Conservation (phyloP, 1,140 invertebrate species). For the Triops longicaudatus region DNA sequence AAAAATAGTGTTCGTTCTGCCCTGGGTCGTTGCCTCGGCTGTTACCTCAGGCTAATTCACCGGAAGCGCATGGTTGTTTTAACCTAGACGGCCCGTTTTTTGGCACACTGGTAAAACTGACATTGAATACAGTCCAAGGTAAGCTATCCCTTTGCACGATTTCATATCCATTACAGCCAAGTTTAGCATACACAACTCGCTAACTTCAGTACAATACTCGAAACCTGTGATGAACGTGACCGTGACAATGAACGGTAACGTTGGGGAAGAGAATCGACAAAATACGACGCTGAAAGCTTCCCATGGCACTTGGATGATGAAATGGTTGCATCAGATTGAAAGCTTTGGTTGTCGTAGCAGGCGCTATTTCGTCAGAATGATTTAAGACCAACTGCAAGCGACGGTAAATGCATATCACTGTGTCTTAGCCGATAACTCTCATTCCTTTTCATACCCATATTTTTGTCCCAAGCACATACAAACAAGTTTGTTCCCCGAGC, state of each 20-base stretch:
- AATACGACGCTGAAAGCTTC: neutral
- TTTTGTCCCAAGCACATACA: neutral
- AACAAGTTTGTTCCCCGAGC: neutral
- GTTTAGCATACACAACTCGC: too few relatives aligned
- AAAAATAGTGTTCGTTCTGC: too few relatives aligned
- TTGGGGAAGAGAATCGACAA: neutral
- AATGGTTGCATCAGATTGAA: neutral
- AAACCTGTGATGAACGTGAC: neutral
- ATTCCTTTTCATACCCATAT: neutral
- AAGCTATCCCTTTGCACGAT: too few relatives aligned
- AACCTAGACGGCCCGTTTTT: too few relatives aligned
- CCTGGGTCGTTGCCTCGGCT: too few relatives aligned
- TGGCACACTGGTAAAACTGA: too few relatives aligned
- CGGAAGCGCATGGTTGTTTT: too few relatives aligned
- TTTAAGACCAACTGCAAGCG: neutral
- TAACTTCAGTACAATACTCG: neutral
- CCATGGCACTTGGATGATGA: neutral
- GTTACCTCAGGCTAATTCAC: too few relatives aligned
- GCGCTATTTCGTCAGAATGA: neutral
- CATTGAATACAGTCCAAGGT: too few relatives aligned
- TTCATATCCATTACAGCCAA: too few relatives aligned
- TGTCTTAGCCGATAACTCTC: neutral
- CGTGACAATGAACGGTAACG: neutral
- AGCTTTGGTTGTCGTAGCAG: neutral
- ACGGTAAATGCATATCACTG: constrained; percentile 9